Conservation (phyloP, 1,140 invertebrate genomes). For the Ceratitis capitata region DNA sequence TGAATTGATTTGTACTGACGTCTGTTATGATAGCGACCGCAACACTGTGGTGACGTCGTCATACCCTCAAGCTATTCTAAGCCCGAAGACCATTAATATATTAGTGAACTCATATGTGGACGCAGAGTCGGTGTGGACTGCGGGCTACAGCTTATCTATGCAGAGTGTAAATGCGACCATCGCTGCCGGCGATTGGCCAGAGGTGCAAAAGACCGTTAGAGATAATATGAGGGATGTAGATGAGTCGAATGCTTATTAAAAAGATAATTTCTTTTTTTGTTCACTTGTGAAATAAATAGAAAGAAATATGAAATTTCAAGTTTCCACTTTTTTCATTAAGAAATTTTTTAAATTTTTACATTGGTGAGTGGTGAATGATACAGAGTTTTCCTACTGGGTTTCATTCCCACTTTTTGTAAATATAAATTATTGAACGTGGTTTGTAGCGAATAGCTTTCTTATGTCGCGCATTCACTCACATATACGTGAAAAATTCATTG, state of each 20-base stretch:
- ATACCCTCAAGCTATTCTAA: not conserved
- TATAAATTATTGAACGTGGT: too few relatives aligned
- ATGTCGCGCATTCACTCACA: too few relatives aligned
- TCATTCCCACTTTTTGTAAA: too few relatives aligned
- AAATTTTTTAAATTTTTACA: too few relatives aligned
- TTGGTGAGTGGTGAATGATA: too few relatives aligned
- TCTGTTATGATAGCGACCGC: not conserved
- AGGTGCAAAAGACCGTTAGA: not conserved
- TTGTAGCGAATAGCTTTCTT: too few relatives aligned
- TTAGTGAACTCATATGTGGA: not conserved
- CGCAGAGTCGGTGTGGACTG: not conserved
- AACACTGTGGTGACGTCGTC: not conserved
- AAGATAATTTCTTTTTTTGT: too few relatives aligned
- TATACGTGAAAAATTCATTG: too few relatives aligned
- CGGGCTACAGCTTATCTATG: not conserved
- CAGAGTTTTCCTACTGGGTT: too few relatives aligned
- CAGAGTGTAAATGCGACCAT: not conserved
- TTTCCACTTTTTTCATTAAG: too few relatives aligned
- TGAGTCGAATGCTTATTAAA: not conserved
- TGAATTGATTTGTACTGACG: not conserved
- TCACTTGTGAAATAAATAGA: too few relatives aligned
- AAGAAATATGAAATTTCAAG: too few relatives aligned
- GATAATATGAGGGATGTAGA: not conserved
- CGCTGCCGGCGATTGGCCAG: not conserved
- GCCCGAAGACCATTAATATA: not conserved